Evolutionary conservation across 2,797 vertebrate species (phyloP), one percentile per base, ranked within the genome.

Genomic region (Gephyroberyx darwinii): DNA sequence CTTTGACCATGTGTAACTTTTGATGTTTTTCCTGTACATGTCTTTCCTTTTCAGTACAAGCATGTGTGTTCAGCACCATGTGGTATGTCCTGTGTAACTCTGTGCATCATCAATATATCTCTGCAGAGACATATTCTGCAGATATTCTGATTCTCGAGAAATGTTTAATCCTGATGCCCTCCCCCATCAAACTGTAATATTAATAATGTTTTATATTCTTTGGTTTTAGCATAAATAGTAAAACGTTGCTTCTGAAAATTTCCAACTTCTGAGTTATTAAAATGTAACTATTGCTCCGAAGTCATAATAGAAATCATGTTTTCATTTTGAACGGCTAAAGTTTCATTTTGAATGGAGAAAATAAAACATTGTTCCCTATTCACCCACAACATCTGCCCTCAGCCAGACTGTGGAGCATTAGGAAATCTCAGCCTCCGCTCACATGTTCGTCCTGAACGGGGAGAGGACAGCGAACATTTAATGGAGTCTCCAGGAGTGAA

Each of bases 401-500:
- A 17, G 47, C 5, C n/a, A 37, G 43, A 16, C 43, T 16, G 43
- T 5, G 4, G 13, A 5, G 13, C 12, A 1, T 43, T 14, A 16
- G 41, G 12, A 10, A 17, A 43, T 52, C 30, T 57, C 48, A 6
- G 31, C 20, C 47, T 56, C 39, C 26, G 31, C 51, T 71, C 5
- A 45, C n/a, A 69, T 20, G 26, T 51, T 45, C 8, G 0, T 47
- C 9, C 8, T 10, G 33, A 35, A 35, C 5, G 13, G 52, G 45
- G 65, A 39, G 31, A 56, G 52, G 13, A 3, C 7, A 51, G 45
- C 55, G 62, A 14, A 45, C 39, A 41, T 62, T 67, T 45, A 19
- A 50, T 55, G 55, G 43, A 52, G 41, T 51, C 35, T 20, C 54
- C 30, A 56, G 37, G 20, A 68, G 67, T 31, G 33, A 37, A 39